Evolutionary conservation across 2,888 invertebrate species (phyloP).

Genomic region (Drosophila peninsularis): DNA sequence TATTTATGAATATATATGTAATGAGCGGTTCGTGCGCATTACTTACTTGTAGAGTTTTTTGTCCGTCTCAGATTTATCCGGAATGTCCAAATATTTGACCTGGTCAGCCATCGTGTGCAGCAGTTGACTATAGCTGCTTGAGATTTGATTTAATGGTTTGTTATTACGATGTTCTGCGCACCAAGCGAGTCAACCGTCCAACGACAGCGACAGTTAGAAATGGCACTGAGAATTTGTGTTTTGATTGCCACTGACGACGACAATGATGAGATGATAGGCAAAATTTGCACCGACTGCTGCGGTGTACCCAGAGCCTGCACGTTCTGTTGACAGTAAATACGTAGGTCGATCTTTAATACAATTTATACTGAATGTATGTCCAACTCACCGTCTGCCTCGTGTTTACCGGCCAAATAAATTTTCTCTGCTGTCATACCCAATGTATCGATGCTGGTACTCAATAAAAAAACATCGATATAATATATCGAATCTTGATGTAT

Average conservation of each 20-base stretch:
- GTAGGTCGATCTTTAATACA: not conserved
- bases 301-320: constrained; percentile 34
- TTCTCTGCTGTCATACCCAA: constrained; percentile 19
- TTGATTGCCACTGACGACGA: constrained; percentile 8
- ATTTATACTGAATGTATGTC: not conserved
- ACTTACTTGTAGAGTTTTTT: constrained; percentile 91
- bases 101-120: constrained; percentile 41
- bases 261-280: constrained; percentile 10
- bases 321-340: constrained; percentile 4
- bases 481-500: not conserved
- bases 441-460: constrained; percentile 14
- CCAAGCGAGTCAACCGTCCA: not conserved
- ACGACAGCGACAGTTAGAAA: constrained; percentile 8
- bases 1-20: not conserved
- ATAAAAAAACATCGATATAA: constrained; percentile 5
- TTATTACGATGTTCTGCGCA: not conserved
- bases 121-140: not conserved
- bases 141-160: not conserved
- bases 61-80: constrained; percentile 91
- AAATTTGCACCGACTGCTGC: constrained; percentile 40
- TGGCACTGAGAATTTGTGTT: constrained; percentile 28
- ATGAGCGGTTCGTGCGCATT: not conserved
- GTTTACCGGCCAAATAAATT: constrained; percentile 41
- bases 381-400: constrained; percentile 38
- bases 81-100: constrained; percentile 85